Evolutionary conservation across 2,888 invertebrate species (phyloP).

Genomic region (Panzeria rudis): DNA sequence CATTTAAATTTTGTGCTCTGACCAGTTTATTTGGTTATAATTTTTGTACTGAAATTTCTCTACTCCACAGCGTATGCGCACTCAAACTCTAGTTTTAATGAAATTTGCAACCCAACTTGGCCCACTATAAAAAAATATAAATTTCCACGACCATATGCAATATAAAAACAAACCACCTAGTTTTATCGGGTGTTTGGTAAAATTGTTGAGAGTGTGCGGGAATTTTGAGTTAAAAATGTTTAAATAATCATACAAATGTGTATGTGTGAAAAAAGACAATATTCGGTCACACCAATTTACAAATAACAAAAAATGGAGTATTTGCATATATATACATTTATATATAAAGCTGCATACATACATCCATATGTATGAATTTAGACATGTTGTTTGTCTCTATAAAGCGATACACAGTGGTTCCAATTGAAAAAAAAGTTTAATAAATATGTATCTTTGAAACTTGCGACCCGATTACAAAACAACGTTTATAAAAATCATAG

Average conservation of each 20-base stretch:
- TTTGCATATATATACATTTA: background rate
- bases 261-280: conserved; percentile 17
- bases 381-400: conserved; percentile 1
- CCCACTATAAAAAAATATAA: conserved; percentile 56
- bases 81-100: conserved; percentile 63
- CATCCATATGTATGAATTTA: background rate
- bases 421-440: too few relatives aligned
- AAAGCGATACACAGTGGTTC: too few relatives aligned
- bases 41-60: conserved; percentile 33
- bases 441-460: too few relatives aligned
- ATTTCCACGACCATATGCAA: conserved; percentile 2
- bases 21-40: conserved; percentile 43
- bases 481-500: too few relatives aligned
- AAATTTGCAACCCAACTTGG: conserved; percentile 44
- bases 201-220: background rate
- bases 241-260: conserved; percentile 45
- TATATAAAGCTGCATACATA: background rate
- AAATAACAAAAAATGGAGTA: conserved; percentile 23
- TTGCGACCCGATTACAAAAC: too few relatives aligned
- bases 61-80: conserved; percentile 65
- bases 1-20: conserved; percentile 49
- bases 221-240: conserved; percentile 39
- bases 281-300: conserved; percentile 48
- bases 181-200: background rate
- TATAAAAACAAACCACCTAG: conserved; percentile 19